Conservation (phyloP, 2,888 invertebrate genomes). For the Incurvaria masculella region DNA sequence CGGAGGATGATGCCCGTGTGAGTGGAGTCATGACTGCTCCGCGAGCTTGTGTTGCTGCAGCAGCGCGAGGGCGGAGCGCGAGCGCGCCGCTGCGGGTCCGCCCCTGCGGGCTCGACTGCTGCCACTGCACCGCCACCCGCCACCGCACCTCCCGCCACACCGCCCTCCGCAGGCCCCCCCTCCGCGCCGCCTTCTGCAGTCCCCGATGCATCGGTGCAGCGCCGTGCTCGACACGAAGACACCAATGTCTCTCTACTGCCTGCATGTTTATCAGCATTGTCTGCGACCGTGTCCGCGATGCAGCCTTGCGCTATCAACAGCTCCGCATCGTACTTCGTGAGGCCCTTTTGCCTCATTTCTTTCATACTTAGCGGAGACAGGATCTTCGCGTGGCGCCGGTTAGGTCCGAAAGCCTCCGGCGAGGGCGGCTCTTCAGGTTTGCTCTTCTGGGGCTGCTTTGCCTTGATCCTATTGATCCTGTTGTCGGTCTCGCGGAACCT, state of each 20-base stretch:
- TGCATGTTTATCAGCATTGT: constrained; percentile 28
- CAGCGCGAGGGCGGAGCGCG: constrained; percentile 38
- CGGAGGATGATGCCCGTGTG: constrained; percentile 58
- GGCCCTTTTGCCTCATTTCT: constrained; percentile 78
- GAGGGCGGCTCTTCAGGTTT: constrained; percentile 24
- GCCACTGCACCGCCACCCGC: constrained; percentile 33
- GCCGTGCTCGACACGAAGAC: constrained; percentile 36
- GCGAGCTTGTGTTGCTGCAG: constrained; percentile 49
- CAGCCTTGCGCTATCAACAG: constrained; percentile 80
- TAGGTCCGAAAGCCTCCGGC: neutral
- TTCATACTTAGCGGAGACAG: constrained; percentile 77
- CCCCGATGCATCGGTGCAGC: constrained; percentile 12
- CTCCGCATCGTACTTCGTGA: constrained; percentile 87
- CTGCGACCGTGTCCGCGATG: constrained; percentile 64
- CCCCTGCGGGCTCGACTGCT: constrained; percentile 30
- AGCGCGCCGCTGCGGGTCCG: constrained; percentile 27
- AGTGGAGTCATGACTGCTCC: constrained; percentile 40
- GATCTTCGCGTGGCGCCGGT: constrained; percentile 47
- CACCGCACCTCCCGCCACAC: constrained; percentile 35
- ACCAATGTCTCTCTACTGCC: constrained; percentile 47
- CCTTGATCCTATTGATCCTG: constrained; percentile 83
- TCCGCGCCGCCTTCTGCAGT: constrained; percentile 15
- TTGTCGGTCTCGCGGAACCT: constrained; percentile 92
- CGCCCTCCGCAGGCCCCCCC: no score
- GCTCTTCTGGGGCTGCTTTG: constrained; percentile 57